phyloP scores from a whole-genome alignment of 1,140 invertebrate species.

The Cyphomyrmex costatus region DNA sequence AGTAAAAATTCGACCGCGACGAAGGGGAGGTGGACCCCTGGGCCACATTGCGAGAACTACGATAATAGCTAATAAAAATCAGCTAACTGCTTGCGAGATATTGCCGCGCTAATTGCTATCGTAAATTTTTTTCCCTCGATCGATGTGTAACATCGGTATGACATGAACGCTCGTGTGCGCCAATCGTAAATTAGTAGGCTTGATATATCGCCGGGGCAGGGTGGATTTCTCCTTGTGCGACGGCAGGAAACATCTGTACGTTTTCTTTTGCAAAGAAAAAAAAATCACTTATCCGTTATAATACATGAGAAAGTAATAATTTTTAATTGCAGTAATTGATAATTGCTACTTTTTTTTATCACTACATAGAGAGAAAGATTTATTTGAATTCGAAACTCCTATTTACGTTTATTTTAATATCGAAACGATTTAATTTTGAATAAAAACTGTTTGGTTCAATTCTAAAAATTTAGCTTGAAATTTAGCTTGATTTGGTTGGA shows the following conservation, averaged over 20 bases:
- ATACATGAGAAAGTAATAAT: neutral
- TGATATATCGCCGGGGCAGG: neutral
- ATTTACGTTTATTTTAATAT: no score
- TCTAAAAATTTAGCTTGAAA: no score
- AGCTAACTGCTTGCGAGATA: slow-evolving; percentile 72
- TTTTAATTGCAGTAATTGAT: neutral
- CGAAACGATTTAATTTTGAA: no score
- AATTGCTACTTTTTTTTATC: neutral
- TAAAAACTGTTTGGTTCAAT: no score
- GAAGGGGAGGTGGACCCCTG: neutral
- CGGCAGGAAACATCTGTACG: neutral
- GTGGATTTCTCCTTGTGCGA: neutral
- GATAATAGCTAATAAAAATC: slow-evolving; percentile 77
- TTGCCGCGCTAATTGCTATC: slow-evolving; percentile 71
- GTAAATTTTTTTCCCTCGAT: slow-evolving; percentile 68
- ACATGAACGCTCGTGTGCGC: neutral
- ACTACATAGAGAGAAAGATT: no score
- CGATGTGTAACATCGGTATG: slow-evolving; percentile 6
- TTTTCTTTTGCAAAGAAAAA: neutral
- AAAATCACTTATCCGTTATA: neutral
- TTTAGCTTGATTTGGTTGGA: no score
- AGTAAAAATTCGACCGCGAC: slow-evolving; percentile 69
- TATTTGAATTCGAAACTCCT: no score
- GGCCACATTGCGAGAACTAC: slow-evolving; percentile 27
- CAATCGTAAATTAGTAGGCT: slow-evolving; percentile 44